phyloP scores from a whole-genome alignment of 2,888 invertebrate genomes.

The Teinopalpus imperialis region DNA sequence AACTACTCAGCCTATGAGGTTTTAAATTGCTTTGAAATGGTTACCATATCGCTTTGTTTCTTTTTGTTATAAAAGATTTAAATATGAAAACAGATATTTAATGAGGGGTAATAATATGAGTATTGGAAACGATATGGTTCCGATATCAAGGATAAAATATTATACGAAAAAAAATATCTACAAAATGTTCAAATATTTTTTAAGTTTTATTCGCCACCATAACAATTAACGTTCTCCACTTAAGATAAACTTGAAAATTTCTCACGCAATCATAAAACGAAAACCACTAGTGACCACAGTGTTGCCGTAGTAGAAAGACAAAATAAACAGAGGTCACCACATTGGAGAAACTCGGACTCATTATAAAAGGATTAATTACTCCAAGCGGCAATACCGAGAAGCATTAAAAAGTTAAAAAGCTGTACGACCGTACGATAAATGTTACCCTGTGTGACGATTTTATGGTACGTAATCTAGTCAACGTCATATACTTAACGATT shows the following conservation, averaged over 20 bases:
- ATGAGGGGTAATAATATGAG: no score
- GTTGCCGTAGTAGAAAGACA: conserved; percentile 48
- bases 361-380: conserved; percentile 68
- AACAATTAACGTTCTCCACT: conserved; percentile 33
- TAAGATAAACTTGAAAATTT: conserved; percentile 48
- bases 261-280: conserved; percentile 68
- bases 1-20: conserved; percentile 60
- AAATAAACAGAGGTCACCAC: conserved; percentile 50
- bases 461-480: conserved; percentile 42
- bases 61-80: background rate
- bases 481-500: conserved; percentile 5
- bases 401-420: conserved; percentile 60
- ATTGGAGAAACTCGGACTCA: conserved; percentile 48
- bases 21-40: conserved; percentile 41
- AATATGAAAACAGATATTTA: no score
- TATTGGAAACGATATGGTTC: no score
- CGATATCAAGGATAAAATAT: background rate
- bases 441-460: conserved; percentile 55
- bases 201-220: conserved; percentile 9
- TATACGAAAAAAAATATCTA: background rate
- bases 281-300: conserved; percentile 36
- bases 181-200: no score
- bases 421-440: conserved; percentile 54
- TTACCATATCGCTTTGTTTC: background rate
- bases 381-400: conserved; percentile 54